A percentile compares a stretch with the other conserved stretches of the same genome.
Conservation (phyloP, 2,797 vertebrate genomes). For the Anniella stebbinsi region DNA sequence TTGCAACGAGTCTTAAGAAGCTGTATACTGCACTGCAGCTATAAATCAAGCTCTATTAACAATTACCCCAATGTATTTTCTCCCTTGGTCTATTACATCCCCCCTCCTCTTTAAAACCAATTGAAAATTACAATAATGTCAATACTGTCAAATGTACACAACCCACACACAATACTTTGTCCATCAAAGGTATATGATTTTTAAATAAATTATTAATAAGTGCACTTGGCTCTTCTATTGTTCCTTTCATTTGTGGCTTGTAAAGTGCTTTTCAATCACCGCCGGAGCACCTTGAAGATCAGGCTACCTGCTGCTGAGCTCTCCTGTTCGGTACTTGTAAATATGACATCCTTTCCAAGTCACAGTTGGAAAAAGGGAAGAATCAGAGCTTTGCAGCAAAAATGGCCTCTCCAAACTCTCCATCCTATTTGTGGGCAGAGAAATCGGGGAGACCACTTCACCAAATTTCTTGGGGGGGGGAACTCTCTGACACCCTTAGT, state of each 20-base stretch:
- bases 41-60: slow-evolving; percentile 43
- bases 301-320: slow-evolving; percentile 27
- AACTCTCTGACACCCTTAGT: no score
- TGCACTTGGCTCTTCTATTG: slow-evolving; percentile 35
- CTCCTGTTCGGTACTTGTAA: slow-evolving; percentile 32
- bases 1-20: slow-evolving; percentile 46
- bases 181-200: slow-evolving; percentile 21
- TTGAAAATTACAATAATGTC: slow-evolving; percentile 38
- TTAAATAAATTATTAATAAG: slow-evolving; percentile 60
- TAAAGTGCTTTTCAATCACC: slow-evolving; percentile 46
- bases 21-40: slow-evolving; percentile 27
- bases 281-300: not conserved
- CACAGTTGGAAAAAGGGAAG: not conserved
- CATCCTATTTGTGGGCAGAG: no score
- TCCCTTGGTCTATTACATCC: slow-evolving; percentile 14
- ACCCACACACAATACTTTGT: not conserved
- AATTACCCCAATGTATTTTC: slow-evolving; percentile 34
- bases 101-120: slow-evolving; percentile 23
- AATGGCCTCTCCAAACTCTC: no score
- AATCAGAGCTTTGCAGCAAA: no score
- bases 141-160: slow-evolving; percentile 17
- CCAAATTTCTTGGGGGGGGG: no score
- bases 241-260: slow-evolving; percentile 52
- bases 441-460: no score
- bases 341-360: slow-evolving; percentile 38